Evolutionary conservation across 2,888 invertebrate genomes (phyloP).

Genomic region (Chaitophorus viminalis): DNA sequence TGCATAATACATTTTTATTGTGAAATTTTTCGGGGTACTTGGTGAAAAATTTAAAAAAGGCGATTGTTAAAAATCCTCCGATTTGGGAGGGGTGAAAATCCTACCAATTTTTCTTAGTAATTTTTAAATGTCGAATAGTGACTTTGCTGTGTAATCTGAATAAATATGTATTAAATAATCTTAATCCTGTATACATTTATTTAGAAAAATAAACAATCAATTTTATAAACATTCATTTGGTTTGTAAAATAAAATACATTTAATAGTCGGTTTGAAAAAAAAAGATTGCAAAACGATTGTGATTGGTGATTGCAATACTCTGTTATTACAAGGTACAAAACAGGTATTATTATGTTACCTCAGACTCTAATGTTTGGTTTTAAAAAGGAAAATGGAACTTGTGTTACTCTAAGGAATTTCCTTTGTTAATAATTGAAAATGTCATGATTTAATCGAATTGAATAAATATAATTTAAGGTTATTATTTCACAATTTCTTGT

Average conservation of each 20-base stretch:
- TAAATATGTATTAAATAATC: not conserved
- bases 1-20: not conserved
- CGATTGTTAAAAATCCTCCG: not conserved
- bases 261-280: not conserved
- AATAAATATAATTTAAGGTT: not conserved
- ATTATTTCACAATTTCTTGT: not conserved
- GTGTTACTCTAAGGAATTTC: not conserved
- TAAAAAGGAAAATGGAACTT: not conserved
- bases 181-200: not conserved
- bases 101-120: not conserved
- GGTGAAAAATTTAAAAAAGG: not conserved
- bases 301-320: not conserved
- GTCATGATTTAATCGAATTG: not conserved
- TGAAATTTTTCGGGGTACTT: not conserved
- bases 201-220: not conserved
- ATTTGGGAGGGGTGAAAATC: not conserved
- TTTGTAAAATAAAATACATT: not conserved
- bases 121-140: not conserved
- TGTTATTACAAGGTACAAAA: not conserved
- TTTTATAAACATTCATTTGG: not conserved
- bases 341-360: not conserved
- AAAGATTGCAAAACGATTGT: not conserved
- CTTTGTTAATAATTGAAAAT: not conserved
- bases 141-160: not conserved
- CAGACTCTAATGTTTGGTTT: not conserved